A percentile compares a stretch with the other conserved stretches of the same genome.
Conservation (phyloP, 2,797 vertebrate species). For the Cephalopachus bancanus region DNA sequence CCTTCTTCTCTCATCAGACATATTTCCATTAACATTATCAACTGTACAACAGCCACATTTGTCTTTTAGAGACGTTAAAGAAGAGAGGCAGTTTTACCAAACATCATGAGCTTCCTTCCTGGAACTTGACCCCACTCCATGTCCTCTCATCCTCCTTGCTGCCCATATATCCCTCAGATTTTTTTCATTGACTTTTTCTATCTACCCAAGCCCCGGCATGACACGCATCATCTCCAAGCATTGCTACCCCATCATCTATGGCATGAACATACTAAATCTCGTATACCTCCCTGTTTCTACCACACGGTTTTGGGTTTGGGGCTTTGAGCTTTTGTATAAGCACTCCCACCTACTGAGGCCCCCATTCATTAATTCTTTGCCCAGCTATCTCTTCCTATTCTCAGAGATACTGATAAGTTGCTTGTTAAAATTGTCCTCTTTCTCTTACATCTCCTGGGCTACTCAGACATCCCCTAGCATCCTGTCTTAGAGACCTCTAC, state of each 20-base stretch:
- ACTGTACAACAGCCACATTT: conserved; percentile 70
- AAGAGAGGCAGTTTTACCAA: not conserved
- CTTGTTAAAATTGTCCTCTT: not conserved
- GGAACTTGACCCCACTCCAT: not conserved
- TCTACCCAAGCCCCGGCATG: not conserved
- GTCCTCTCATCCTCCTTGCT: not conserved
- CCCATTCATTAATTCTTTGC: too few relatives aligned
- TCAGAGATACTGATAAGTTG: not conserved
- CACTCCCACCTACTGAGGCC: too few relatives aligned
- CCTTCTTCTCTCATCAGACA: conserved; percentile 24
- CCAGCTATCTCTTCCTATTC: not conserved
- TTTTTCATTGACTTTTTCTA: not conserved
- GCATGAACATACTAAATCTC: not conserved
- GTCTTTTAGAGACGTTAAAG: not conserved
- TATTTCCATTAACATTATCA: conserved; percentile 62
- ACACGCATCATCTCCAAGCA: not conserved
- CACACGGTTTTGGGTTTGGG: too few relatives aligned
- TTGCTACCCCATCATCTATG: rapidly evolving
- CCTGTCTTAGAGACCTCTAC: not conserved
- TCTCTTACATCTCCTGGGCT: not conserved
- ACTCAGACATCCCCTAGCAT: not conserved
- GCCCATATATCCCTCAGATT: not conserved
- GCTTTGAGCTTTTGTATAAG: not conserved
- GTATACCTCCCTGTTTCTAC: not conserved
- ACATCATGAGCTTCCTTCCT: conserved; percentile 32